Conservation (phyloP, 2,888 invertebrate species). For the Thereva unica region DNA sequence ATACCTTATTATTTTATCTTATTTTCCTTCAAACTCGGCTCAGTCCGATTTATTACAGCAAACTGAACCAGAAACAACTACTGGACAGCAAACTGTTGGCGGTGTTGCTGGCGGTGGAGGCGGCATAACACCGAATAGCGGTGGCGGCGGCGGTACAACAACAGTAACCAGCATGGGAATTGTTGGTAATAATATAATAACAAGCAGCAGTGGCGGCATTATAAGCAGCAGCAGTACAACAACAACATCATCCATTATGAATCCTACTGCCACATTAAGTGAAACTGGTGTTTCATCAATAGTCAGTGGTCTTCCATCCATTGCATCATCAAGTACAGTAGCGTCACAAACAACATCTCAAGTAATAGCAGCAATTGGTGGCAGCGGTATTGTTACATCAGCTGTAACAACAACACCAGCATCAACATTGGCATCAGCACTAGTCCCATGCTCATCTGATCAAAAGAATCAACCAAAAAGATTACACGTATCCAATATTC, state of each 20-base stretch:
- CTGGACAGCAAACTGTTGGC: conserved; percentile 33
- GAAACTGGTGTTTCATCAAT: conserved; percentile 31
- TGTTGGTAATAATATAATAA: conserved; percentile 38
- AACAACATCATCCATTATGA: conserved; percentile 35
- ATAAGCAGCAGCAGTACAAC: conserved; percentile 39
- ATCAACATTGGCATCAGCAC: conserved; percentile 59
- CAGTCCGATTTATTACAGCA: conserved; percentile 66
- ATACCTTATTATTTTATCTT: conserved; percentile 24
- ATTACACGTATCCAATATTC: conserved; percentile 99
- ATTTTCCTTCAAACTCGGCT: conserved; percentile 43
- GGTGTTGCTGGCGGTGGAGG: conserved; percentile 52
- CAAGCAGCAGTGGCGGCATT: conserved; percentile 18
- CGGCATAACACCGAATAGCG: conserved; percentile 48
- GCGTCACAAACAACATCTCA: conserved; percentile 51
- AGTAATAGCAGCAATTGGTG: conserved; percentile 54
- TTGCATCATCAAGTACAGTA: conserved; percentile 48
- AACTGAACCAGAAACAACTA: conserved; percentile 62
- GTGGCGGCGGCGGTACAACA: conserved; percentile 50
- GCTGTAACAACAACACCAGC: conserved; percentile 58
- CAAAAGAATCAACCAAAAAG: conserved; percentile 82
- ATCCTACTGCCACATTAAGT: conserved; percentile 29
- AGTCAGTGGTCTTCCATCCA: conserved; percentile 46
- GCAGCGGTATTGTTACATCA: conserved; percentile 48
- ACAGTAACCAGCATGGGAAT: conserved; percentile 40
- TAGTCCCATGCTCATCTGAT: conserved; percentile 62